Base-by-base conservation (phyloP, 2,888 invertebrate species). In the Phrixothrix hirtus region DNA sequence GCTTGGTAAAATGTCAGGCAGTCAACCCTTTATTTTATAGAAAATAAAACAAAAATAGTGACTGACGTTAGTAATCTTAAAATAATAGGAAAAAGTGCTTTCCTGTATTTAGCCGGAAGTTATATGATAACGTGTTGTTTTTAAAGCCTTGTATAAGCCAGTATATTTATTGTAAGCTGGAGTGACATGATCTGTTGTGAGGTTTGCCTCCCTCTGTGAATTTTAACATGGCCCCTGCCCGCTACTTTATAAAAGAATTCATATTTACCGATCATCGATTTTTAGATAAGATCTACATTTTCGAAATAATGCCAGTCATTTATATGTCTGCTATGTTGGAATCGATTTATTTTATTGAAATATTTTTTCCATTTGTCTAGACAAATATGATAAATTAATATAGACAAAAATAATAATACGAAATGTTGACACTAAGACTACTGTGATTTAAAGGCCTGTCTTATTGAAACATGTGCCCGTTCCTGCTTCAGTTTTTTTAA, bases 261-360 rank as follows among this genome's bases (percentile, higher is more conserved):
- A 70, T 71, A 73, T 73, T 72, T 73, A 52, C 69, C 72, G 73
- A 74, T 74, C 71, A 72, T 74, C 74, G 74, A 74, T 74, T 73
- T 73, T 68, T 66, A 67, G 73, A 74, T 74, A 73, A 73, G 71
- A 74, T 74, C 72, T 71, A 73, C 71, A 73, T 72, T 71, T 70
- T 66, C 65, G 62, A 62, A 63, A 58, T 60, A 62, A 59, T 61
- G 63, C 65, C 58, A 60, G 69, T 71, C 71, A 71, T 71, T 71
- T 70, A 68, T 70, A 66, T 64, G 66, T 67, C 67, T 65, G 62
- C 44, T 39, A 44, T 47, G 39, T 42, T 37, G 49, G 31, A 39
- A 37, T 51, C 55, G 46, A 57, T 57, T 58, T 55, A 53, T 58
- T 48, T n/a, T n/a, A n/a, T n/a, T n/a, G n/a, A n/a, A n/a, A n/a